These are phyloP conservation scores for Corythornis madagascariensis DNA, from an alignment of 2,113 vertebrate genomes.

Conservation along the genomic window DNA sequence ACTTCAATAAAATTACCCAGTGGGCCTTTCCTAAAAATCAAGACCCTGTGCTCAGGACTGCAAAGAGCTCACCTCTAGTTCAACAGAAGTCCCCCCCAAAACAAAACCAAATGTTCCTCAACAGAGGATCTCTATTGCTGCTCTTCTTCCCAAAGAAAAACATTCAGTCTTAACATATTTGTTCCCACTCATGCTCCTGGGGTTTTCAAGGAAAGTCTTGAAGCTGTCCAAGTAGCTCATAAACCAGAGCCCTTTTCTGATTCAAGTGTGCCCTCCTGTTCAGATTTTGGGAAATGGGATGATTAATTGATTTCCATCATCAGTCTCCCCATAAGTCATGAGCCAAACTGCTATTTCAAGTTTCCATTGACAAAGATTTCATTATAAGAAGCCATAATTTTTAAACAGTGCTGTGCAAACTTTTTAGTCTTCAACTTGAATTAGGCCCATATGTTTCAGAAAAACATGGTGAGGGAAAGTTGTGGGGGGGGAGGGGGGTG, in stretches of 20 bases:
- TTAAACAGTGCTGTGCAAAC: constrained; percentile 56
- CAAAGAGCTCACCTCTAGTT: background rate
- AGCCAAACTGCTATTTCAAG: constrained; percentile 66
- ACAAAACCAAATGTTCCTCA: background rate
- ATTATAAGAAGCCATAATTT: constrained; percentile 80
- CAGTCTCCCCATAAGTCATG: constrained; percentile 71
- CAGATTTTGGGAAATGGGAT: constrained; percentile 64
- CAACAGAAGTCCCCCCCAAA: background rate
- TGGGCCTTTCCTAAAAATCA: background rate
- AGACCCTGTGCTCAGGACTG: background rate
- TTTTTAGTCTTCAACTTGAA: constrained; percentile 73
- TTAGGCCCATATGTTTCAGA: constrained; percentile 78
- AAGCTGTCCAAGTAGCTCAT: constrained; percentile 48
- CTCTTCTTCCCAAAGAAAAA: constrained; percentile 28
- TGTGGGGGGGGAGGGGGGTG: background rate
- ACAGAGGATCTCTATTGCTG: background rate
- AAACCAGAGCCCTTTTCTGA: constrained; percentile 50
- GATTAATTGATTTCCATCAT: constrained; percentile 80
- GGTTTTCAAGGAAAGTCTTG: constrained; percentile 18
- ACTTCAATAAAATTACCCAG: background rate
- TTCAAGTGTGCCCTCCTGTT: constrained; percentile 62
- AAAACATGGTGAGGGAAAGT: constrained; percentile 15
- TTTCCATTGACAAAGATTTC: constrained; percentile 81
- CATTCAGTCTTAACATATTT: background rate
- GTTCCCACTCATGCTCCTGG: background rate